phyloP scores from a whole-genome alignment of 1,140 invertebrate genomes.

The Sycophila sp. region DNA sequence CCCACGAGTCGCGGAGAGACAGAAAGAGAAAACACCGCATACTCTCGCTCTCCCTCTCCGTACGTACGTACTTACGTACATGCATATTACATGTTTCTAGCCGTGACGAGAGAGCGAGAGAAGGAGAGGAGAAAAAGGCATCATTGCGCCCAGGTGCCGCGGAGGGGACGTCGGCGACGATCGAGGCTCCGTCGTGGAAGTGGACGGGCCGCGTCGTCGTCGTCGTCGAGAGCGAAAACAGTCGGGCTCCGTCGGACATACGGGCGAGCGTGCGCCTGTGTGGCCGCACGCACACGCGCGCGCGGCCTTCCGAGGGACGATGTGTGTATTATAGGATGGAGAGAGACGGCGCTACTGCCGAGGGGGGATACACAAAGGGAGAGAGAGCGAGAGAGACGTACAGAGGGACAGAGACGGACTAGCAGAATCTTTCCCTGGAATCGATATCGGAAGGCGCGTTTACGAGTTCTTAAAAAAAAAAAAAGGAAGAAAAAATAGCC shows the following conservation, averaged over 20 bases:
- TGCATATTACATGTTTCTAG: background rate
- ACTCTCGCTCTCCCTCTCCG: constrained; percentile 1
- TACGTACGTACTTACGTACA: background rate
- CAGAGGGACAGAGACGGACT: constrained; percentile 17
- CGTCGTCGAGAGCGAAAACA: background rate
- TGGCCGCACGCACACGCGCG: background rate
- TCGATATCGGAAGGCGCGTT: constrained; percentile 30
- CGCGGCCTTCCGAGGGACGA: background rate
- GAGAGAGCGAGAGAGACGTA: constrained; percentile 32
- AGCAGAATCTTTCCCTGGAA: constrained; percentile 24
- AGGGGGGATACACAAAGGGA: constrained; percentile 30
- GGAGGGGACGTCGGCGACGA: too few species aligned
- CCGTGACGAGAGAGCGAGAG: constrained; percentile 5
- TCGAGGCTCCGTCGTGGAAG: background rate
- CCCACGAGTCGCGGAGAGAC: constrained; percentile 21
- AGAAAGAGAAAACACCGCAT: constrained; percentile 30
- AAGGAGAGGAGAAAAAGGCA: background rate
- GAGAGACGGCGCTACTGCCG: background rate
- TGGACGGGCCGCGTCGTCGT: background rate
- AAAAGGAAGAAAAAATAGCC: too few species aligned
- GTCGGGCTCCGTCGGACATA: background rate
- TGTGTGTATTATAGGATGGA: background rate
- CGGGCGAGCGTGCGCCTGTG: background rate
- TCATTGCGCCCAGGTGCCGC: too few species aligned
- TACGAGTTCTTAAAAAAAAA: background rate